These are phyloP conservation scores for Tipula confusa DNA, from an alignment of 2,888 invertebrate species.

Conservation along the genomic window DNA sequence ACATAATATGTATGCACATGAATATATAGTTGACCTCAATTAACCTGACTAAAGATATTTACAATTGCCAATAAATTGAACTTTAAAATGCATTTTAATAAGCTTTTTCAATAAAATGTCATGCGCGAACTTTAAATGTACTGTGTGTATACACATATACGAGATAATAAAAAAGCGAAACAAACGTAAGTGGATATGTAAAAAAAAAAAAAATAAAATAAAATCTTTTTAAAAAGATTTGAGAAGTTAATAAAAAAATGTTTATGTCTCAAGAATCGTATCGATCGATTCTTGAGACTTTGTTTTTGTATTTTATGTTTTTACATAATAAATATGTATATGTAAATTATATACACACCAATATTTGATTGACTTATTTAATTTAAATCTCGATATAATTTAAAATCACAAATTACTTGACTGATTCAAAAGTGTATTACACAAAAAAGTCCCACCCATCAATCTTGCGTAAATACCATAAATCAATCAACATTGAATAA, in stretches of 20 bases:
- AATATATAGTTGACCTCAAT: slow-evolving; percentile 25
- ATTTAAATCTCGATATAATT: neutral
- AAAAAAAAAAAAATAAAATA: too few species aligned
- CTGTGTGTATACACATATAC: neutral
- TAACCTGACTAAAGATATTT: slow-evolving; percentile 1
- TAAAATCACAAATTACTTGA: neutral
- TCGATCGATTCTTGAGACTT: neutral
- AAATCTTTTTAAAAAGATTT: neutral
- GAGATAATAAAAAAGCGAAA: neutral
- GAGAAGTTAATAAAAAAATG: neutral
- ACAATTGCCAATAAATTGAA: slow-evolving; percentile 14
- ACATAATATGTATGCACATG: slow-evolving; percentile 3
- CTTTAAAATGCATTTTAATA: slow-evolving; percentile 25
- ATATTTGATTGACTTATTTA: neutral
- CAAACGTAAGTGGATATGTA: neutral
- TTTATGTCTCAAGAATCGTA: slow-evolving; percentile 3
- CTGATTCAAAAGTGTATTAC: neutral
- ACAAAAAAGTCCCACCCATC: neutral
- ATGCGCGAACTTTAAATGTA: slow-evolving; percentile 25
- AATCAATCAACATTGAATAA: slow-evolving; percentile 3
- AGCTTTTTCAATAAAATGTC: slow-evolving; percentile 25
- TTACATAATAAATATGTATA: too few species aligned
- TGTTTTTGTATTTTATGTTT: neutral
- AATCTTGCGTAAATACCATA: neutral
- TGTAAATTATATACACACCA: neutral